phyloP scores from a whole-genome alignment of 2,113 vertebrate genomes.

The Urocolius indicus region DNA sequence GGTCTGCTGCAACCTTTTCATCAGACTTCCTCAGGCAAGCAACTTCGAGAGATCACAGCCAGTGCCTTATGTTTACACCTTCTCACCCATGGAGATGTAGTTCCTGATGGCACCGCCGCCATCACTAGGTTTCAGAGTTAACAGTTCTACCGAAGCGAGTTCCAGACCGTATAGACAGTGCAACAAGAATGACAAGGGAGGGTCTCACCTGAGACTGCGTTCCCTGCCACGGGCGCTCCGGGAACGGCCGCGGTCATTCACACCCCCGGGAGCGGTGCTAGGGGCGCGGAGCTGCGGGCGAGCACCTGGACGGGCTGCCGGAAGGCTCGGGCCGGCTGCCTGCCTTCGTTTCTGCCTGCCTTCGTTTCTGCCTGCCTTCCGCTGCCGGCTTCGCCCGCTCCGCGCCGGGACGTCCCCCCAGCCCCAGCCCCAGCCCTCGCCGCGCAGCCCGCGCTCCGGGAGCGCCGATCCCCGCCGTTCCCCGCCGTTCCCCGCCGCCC shows the following conservation, averaged over 20 bases:
- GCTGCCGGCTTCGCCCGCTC: too few species aligned
- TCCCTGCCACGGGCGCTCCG: accelerated
- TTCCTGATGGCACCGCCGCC: background rate
- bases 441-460: too few species aligned
- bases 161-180: background rate
- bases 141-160: background rate
- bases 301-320: background rate
- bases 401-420: background rate
- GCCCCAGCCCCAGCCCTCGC: too few species aligned
- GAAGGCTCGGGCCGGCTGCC: background rate
- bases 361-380: background rate
- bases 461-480: too few species aligned
- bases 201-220: accelerated
- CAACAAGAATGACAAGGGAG: accelerated
- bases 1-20: background rate
- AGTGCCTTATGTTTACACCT: background rate
- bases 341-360: background rate
- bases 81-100: background rate
- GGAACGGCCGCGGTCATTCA: background rate
- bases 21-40: background rate
- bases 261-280: accelerated
- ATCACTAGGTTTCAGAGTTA: background rate
- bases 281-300: too few species aligned
- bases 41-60: background rate
- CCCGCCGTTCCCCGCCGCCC: background rate